These are phyloP conservation scores for Chymomyza amoena DNA, from an alignment of 2,888 invertebrate species.

Conservation along the genomic window DNA sequence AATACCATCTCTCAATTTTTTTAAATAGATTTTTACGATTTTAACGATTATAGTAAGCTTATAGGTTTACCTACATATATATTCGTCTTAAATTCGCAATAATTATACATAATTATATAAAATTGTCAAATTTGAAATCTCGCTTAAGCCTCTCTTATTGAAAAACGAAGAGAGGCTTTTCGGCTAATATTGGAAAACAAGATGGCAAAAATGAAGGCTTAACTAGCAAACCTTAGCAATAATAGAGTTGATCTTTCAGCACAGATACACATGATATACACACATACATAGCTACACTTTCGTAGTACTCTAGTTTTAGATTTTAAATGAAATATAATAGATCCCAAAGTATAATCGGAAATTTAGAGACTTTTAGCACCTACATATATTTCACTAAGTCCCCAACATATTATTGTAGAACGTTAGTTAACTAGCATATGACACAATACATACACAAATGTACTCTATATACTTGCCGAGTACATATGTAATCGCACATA, in stretches of 20 bases:
- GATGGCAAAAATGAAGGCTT: neutral
- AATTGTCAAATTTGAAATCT: no score
- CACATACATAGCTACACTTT: slow-evolving; percentile 11
- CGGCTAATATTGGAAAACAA: neutral
- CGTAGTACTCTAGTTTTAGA: neutral
- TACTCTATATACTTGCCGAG: neutral
- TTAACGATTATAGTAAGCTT: no score
- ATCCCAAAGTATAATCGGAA: neutral
- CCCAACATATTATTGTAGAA: neutral
- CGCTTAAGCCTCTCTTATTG: no score
- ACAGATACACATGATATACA: slow-evolving; percentile 10
- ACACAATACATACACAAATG: neutral
- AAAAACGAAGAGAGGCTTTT: no score
- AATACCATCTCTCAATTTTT: no score
- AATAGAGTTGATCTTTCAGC: slow-evolving; percentile 1
- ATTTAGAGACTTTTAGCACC: no score
- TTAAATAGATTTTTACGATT: no score
- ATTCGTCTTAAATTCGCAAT: no score
- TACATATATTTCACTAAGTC: neutral
- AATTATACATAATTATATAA: no score
- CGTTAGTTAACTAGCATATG: neutral
- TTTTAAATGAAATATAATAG: neutral
- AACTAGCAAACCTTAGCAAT: neutral
- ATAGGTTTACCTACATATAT: no score
- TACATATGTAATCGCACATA: neutral